Evolutionary conservation across 2,888 invertebrate genomes (phyloP).

Genomic region (Cephus rjabovi): DNA sequence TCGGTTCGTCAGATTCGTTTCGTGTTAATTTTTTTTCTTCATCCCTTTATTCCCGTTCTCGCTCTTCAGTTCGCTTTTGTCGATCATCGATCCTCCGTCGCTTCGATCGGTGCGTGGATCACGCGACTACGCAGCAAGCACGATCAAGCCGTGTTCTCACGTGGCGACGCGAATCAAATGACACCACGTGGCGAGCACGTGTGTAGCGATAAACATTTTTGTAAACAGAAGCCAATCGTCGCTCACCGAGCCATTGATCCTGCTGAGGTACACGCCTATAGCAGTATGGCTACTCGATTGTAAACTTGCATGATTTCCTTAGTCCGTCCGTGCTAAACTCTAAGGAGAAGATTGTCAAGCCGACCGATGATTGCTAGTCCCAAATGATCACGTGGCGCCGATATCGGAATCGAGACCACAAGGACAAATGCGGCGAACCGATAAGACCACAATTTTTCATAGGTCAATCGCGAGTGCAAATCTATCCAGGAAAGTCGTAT

Average conservation of each 20-base stretch:
- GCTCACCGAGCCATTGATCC: too few species aligned
- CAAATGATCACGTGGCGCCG: neutral
- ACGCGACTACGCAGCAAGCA: neutral
- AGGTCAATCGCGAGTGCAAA: neutral
- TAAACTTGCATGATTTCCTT: neutral
- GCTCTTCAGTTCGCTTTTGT: neutral
- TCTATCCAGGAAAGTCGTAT: neutral
- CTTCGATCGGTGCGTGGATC: neutral
- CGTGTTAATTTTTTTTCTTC: neutral
- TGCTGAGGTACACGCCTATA: too few species aligned
- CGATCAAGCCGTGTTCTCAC: neutral
- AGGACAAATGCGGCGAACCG: neutral
- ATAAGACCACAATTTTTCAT: neutral
- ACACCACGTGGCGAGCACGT: conserved; percentile 49
- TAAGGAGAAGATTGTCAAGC: too few species aligned
- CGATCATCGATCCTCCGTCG: neutral
- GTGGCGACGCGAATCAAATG: conserved; percentile 39
- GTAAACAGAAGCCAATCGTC: neutral
- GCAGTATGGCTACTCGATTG: too few species aligned
- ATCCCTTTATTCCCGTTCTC: neutral
- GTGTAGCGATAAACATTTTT: conserved; percentile 27
- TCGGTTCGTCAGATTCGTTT: neutral
- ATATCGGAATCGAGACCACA: neutral
- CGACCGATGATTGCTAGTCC: neutral
- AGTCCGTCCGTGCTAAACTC: too few species aligned